A percentile compares a stretch with the other conserved stretches of the same genome.
Evolutionary conservation across 2,113 vertebrate genomes (phyloP).

Genomic region (Myiagra hebetior): DNA sequence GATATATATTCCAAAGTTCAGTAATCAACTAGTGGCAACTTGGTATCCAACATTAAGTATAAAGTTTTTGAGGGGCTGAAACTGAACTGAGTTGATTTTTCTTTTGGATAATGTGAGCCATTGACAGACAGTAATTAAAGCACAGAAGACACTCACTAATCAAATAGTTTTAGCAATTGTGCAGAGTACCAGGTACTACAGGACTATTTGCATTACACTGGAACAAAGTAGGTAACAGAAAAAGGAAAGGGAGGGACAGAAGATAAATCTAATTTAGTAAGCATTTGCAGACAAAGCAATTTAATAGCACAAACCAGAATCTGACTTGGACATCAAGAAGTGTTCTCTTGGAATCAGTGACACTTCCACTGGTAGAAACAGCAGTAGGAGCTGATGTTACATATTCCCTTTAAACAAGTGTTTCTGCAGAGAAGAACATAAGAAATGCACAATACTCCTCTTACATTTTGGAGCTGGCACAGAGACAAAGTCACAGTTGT

Average conservation of each 20-base stretch:
- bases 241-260: neutral
- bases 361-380: neutral
- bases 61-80: neutral
- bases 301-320: neutral
- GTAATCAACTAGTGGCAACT: neutral
- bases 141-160: neutral
- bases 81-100: neutral
- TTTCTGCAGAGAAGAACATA: neutral
- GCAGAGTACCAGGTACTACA: neutral
- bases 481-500: slow-evolving; percentile 92
- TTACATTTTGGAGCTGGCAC: slow-evolving; percentile 92
- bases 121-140: neutral
- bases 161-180: neutral
- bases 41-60: neutral
- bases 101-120: neutral
- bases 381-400: neutral
- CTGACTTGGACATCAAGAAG: accelerated
- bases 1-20: neutral
- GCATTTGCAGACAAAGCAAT: neutral
- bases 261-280: neutral
- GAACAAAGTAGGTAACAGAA: neutral
- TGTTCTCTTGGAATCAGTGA: neutral
- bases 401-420: neutral
- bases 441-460: neutral
- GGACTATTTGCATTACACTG: neutral